These are phyloP conservation scores for Drosophila neotestacea DNA, from an alignment of 2,888 invertebrate species.

Conservation along the genomic window DNA sequence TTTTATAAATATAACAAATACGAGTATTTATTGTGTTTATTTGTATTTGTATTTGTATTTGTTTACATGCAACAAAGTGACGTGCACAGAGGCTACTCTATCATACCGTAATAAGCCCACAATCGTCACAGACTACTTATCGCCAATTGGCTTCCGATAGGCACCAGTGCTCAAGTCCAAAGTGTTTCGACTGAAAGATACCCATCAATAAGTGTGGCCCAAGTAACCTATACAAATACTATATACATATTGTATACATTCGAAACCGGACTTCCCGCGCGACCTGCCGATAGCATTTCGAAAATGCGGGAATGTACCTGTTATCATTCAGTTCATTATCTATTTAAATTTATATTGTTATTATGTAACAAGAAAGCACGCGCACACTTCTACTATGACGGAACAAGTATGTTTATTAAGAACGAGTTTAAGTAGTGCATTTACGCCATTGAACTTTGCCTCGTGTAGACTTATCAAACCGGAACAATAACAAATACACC, in stretches of 20 bases:
- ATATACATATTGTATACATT: not conserved
- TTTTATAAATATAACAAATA: constrained; percentile 18
- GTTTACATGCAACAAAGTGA: constrained; percentile 51
- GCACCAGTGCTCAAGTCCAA: constrained; percentile 1
- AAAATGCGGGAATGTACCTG: not conserved
- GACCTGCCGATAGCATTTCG: not conserved
- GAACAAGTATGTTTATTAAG: not conserved
- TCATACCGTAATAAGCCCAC: constrained; percentile 19
- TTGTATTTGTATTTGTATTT: constrained; percentile 25
- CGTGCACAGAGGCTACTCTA: constrained; percentile 22
- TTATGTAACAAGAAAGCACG: constrained; percentile 43
- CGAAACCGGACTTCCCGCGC: constrained; percentile 5
- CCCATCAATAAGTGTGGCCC: constrained; percentile 11
- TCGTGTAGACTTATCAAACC: constrained; percentile 19
- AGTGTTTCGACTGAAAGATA: constrained; percentile 7
- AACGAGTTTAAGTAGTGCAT: constrained; percentile 10
- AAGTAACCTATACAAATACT: not conserved
- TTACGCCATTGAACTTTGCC: constrained; percentile 24
- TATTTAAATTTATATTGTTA: constrained; percentile 26
- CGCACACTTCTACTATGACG: constrained; percentile 20
- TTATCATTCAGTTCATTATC: constrained; percentile 26
- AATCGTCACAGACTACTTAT: constrained; percentile 16
- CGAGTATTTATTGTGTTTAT: not conserved
- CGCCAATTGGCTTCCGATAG: constrained; percentile 6
- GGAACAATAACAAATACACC: constrained; percentile 21